Evolutionary conservation across 2,888 invertebrate genomes (phyloP), one percentile per base, ranked within the genome.

Genomic region (Ichneumoninae sp.): DNA sequence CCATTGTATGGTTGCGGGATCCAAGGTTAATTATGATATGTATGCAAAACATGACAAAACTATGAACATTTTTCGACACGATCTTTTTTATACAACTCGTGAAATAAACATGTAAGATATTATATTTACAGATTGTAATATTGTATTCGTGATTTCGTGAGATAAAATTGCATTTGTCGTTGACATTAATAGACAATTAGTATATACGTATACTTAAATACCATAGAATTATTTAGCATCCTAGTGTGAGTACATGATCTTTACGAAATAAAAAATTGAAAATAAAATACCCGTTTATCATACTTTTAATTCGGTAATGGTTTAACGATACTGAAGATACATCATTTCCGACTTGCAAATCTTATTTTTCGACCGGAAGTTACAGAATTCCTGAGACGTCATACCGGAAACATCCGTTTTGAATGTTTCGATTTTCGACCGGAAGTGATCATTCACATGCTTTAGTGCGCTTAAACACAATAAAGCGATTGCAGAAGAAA

Each of bases 21-120:
- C 52, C 60, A 76, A 40, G 47, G 33, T 50, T 50, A 33, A 76
- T 66, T 3, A 54, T 70, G 33, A 76, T 26, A 26, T 7, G 65
- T 19, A 54, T 68, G 63, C 50, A 30, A 16, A 47, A 63, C 60
- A 47, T 76, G 47, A 71, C 16, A 10, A 63, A 63, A 52, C 36
- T 19, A 36, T 70, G 60, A 2, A 60, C 52, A 70, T 40, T 52
- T 77, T 69, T 78, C 33, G 13, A 70, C 75, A 70, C 63, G 36
- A 74, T 16, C 40, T 83, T 83, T 83, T 83, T 66, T 83, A 77
- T 65, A 73, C 52, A 66, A 47, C 40, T 26, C 52, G 57, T 7
- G 10, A 44, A 79, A 30, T 47, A 63, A 47, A 68, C 40, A 40
- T 47, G 57, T 47, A 69, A 70, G 52, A 36, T 47, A 40, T 74